Conservation (phyloP, 2,113 vertebrate species). For the Propithecus coquereli region DNA sequence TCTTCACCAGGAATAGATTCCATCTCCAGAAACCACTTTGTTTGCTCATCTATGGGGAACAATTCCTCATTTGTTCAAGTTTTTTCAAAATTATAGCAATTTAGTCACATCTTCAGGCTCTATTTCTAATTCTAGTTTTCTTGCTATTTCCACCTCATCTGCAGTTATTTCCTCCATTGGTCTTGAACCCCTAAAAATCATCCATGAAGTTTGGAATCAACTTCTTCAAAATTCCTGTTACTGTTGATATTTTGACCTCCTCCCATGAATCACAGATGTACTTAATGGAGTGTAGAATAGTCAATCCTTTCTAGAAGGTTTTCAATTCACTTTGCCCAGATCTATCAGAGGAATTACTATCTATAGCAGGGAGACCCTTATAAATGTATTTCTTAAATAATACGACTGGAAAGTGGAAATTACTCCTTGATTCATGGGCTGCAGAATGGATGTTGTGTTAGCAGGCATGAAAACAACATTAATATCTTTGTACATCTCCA, state of each 20-base stretch:
- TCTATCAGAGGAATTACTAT: neutral
- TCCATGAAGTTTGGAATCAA: neutral
- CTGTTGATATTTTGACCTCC: neutral
- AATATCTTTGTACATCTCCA: too few species aligned
- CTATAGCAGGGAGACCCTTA: neutral
- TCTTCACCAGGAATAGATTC: neutral
- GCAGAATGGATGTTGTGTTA: too few species aligned
- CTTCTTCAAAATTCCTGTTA: neutral
- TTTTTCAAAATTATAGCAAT: neutral
- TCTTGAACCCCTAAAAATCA: neutral
- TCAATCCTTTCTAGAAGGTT: neutral
- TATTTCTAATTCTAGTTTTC: neutral
- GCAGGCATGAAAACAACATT: too few species aligned
- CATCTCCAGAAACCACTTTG: neutral
- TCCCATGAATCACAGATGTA: neutral
- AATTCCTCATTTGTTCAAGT: neutral
- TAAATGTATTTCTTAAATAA: too few species aligned
- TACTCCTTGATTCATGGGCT: too few species aligned
- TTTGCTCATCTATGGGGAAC: neutral
- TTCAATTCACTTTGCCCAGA: neutral
- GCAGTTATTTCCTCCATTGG: neutral
- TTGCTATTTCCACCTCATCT: neutral
- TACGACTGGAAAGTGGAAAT: too few species aligned
- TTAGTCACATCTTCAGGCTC: neutral
- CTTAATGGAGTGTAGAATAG: neutral